Evolutionary conservation across 2,888 invertebrate species (phyloP).

Genomic region (Macropis europaea): DNA sequence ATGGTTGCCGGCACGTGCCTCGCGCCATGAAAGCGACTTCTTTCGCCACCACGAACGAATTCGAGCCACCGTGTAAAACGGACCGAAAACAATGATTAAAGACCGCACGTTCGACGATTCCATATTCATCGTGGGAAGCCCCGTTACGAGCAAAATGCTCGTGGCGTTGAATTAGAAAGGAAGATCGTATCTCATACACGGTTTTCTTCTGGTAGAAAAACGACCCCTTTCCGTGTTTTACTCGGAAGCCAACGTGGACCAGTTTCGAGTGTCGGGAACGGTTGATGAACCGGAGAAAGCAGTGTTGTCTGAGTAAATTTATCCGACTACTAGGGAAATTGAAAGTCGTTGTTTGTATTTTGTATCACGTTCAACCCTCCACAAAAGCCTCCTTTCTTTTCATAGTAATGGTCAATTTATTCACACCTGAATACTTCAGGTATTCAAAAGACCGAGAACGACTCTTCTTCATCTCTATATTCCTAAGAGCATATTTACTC

Average conservation of each 20-base stretch:
- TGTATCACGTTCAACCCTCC: too few relatives aligned
- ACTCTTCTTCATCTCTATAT: too few relatives aligned
- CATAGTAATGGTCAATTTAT: too few relatives aligned
- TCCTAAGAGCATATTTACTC: too few relatives aligned
- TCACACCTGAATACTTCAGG: too few relatives aligned
- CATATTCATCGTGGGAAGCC: background rate
- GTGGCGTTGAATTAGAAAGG: conserved; percentile 17
- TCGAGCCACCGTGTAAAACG: background rate
- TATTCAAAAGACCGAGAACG: too few relatives aligned
- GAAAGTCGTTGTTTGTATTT: too few relatives aligned
- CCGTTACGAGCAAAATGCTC: background rate
- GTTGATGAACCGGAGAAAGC: conserved; percentile 42
- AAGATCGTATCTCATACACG: conserved; percentile 7
- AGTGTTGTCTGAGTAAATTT: conserved; percentile 8
- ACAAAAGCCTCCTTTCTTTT: too few relatives aligned
- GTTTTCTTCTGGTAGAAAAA: conserved; percentile 24
- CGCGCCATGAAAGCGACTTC: background rate
- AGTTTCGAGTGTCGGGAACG: conserved; percentile 31
- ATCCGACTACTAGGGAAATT: conserved; percentile 8
- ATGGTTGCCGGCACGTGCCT: conserved; percentile 35
- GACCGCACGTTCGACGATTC: background rate
- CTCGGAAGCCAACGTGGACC: conserved; percentile 14
- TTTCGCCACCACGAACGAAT: conserved; percentile 5
- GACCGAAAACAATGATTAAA: conserved; percentile 14
- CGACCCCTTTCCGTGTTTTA: conserved; percentile 11